Base-by-base conservation (phyloP, 2,113 vertebrate genomes). In the Merops nubicus region DNA sequence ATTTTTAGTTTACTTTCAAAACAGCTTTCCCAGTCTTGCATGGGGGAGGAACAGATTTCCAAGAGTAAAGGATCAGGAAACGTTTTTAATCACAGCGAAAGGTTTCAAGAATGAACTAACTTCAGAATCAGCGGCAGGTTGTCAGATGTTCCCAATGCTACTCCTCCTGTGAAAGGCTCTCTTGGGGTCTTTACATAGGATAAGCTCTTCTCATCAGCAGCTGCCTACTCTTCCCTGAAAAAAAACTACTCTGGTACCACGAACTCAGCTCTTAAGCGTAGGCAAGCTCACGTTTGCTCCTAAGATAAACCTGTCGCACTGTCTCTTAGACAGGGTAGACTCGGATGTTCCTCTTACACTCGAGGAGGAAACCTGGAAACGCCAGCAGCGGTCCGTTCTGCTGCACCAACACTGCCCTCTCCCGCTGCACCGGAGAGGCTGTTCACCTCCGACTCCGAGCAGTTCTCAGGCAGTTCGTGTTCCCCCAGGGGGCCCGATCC, bases 341-440 rank as follows among this genome's bases (percentile, higher is more conserved):
- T 38, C 8, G 6, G 50, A 19, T 28, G 26, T 14, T 40, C 6
- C 45, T 40, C 29, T 42, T 3, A 13, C 21, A 3, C n/a, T 14
- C 8, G 13, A 68, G 40, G 40, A 4, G 29, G 20, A 53, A 67
- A 36, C 2, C 33, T 13, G n/a, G 25, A 16, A 53, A 15, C 29
- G 2, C 4, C 0, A 11, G 5, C 4, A 4, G 10, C 9, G 42
- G 6, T 0, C 34, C 2, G 53, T 38, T 36, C 59, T 3, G 63
- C 72, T 5, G 60, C 48, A 34, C 53, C 85, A 8, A 53, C 74
- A 91, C 51, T 5, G 96, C 96, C 92, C 96, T 69, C 93, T 96
- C 84, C 80, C 23, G 93, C 26, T 5, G 22, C 68, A 36, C 51
- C 4, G 15, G 25, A 4, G 64, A 43, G 67, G 20, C 0, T 28